A percentile compares a stretch with the other conserved stretches of the same genome.
phyloP scores from a whole-genome alignment of 2,888 invertebrate genomes.

The Chloroclysta siterata region DNA sequence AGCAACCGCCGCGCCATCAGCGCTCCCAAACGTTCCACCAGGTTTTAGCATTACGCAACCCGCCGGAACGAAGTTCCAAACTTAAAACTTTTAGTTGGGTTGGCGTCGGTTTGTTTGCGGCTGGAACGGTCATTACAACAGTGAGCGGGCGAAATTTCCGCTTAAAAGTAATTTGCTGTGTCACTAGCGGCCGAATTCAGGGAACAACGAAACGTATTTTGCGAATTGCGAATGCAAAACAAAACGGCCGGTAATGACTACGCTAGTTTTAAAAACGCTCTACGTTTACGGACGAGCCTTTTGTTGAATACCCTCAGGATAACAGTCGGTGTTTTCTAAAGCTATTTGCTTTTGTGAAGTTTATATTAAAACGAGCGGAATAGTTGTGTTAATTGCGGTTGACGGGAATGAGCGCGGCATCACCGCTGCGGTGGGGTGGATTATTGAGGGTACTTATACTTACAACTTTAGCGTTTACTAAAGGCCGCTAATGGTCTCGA shows the following conservation, averaged over 20 bases:
- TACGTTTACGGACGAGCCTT: slow-evolving; percentile 46
- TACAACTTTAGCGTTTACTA: slow-evolving; percentile 23
- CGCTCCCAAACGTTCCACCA: slow-evolving; percentile 22
- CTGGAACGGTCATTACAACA: slow-evolving; percentile 67
- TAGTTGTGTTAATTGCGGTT: slow-evolving; percentile 44
- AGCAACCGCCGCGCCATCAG: slow-evolving; percentile 36
- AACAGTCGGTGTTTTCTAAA: slow-evolving; percentile 46
- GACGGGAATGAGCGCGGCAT: slow-evolving; percentile 32
- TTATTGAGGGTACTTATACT: slow-evolving; percentile 30
- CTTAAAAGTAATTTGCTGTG: slow-evolving; percentile 77
- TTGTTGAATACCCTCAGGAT: slow-evolving; percentile 43
- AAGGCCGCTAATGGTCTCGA: slow-evolving; percentile 15
- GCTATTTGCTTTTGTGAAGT: slow-evolving; percentile 41
- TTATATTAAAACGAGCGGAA: slow-evolving; percentile 43
- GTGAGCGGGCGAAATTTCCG: slow-evolving; percentile 67
- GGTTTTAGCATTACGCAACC: slow-evolving; percentile 54
- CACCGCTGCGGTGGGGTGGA: slow-evolving; percentile 33
- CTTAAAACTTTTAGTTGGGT: slow-evolving; percentile 73
- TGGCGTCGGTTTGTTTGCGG: slow-evolving; percentile 72
- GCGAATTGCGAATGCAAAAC: slow-evolving; percentile 72
- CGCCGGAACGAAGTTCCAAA: slow-evolving; percentile 59
- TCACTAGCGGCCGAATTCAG: slow-evolving; percentile 64
- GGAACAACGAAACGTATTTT: slow-evolving; percentile 60
- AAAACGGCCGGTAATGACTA: slow-evolving; percentile 69
- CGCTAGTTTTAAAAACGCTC: slow-evolving; percentile 62